phyloP scores from a whole-genome alignment of 2,888 invertebrate species.

The Euplagia quadripunctaria region DNA sequence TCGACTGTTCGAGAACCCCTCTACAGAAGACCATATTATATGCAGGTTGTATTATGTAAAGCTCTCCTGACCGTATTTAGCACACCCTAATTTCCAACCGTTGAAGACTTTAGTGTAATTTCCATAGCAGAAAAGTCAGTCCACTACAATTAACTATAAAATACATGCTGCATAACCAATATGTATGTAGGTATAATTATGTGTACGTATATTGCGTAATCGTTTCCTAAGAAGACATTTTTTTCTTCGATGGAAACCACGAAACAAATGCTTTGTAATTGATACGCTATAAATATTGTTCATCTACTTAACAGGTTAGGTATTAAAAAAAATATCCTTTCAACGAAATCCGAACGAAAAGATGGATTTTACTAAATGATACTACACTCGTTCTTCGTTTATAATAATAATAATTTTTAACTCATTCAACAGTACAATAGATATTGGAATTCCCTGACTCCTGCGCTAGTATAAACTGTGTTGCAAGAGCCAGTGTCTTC shows the following conservation, averaged over 20 bases:
- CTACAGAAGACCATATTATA: not conserved
- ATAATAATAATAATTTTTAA: too few species aligned
- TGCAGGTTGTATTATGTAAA: not conserved
- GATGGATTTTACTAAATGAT: too few species aligned
- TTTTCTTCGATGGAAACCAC: not conserved
- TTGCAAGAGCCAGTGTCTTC: too few species aligned
- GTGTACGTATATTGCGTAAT: not conserved
- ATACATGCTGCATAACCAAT: not conserved
- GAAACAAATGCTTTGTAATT: not conserved
- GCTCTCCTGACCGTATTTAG: too few species aligned
- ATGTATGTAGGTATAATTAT: not conserved
- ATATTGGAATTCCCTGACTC: too few species aligned
- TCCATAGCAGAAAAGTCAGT: not conserved
- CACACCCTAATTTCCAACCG: too few species aligned
- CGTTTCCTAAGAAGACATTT: not conserved
- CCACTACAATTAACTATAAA: too few species aligned
- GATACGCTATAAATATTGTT: not conserved
- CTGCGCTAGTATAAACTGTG: too few species aligned
- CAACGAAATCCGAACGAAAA: not conserved
- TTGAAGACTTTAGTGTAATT: not conserved
- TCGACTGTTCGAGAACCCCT: not conserved
- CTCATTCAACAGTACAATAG: too few species aligned
- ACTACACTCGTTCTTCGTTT: too few species aligned
- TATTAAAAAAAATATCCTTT: not conserved
- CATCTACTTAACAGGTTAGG: too few species aligned